Conservation (phyloP, 2,113 vertebrate genomes). For the Callipepla californica region DNA sequence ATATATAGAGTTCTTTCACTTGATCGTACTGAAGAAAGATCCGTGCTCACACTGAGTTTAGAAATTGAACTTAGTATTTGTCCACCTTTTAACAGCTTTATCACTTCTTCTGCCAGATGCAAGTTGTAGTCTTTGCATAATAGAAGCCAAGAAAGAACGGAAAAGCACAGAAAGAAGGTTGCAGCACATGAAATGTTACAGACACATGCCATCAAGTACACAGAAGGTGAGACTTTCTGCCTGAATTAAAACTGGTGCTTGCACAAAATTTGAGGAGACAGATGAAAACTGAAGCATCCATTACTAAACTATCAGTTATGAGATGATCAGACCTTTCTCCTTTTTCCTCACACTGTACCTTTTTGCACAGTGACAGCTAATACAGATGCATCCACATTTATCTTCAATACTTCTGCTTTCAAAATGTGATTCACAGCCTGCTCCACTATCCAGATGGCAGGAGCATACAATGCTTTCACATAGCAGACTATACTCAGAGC, state of each 20-base stretch:
- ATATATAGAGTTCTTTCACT: neutral
- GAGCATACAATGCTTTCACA: neutral
- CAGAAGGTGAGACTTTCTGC: neutral
- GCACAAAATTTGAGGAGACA: neutral
- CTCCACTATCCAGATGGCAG: conserved; percentile 17
- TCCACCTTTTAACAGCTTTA: neutral
- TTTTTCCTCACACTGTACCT: neutral
- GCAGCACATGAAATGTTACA: neutral
- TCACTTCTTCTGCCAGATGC: neutral
- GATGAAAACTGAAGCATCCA: neutral
- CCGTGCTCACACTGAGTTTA: neutral
- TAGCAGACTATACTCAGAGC: neutral
- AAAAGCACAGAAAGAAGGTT: neutral
- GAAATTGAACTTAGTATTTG: neutral
- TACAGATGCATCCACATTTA: neutral
- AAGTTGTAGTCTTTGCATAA: neutral
- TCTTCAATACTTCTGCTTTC: conserved; percentile 42
- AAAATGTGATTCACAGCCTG: conserved; percentile 23
- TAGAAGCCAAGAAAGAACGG: neutral
- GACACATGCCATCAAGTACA: neutral
- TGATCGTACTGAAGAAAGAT: neutral
- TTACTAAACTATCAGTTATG: neutral
- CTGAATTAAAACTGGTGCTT: neutral
- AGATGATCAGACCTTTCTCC: neutral
- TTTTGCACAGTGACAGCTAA: neutral